Conservation (phyloP, 1,140 invertebrate species). For the Caenorhabditis briggsae region DNA sequence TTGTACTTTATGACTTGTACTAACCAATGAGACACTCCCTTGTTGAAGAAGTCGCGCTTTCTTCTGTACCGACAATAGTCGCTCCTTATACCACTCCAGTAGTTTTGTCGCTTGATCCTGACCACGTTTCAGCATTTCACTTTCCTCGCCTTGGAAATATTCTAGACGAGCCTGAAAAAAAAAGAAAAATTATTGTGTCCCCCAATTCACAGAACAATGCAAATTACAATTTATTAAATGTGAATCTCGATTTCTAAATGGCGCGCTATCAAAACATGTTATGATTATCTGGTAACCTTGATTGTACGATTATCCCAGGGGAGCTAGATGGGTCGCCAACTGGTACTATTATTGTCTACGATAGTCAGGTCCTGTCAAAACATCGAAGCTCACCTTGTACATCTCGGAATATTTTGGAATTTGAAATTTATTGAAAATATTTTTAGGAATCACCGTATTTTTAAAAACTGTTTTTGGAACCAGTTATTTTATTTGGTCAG, state of each 20-base stretch:
- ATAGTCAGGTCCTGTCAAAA: constrained; percentile 5
- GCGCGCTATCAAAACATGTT: constrained; percentile 23
- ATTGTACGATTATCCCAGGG: neutral
- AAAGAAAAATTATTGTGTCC: neutral
- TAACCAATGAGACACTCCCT: constrained; percentile 75
- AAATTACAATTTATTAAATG: neutral
- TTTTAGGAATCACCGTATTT: no score
- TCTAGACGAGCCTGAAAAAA: constrained; percentile 56
- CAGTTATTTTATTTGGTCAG: neutral
- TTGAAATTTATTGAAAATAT: neutral
- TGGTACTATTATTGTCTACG: constrained; percentile 23
- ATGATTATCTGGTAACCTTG: constrained; percentile 1
- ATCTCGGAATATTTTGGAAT: no score
- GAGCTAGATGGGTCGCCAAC: constrained; percentile 12
- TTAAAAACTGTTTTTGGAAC: no score
- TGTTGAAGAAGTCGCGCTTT: constrained; percentile 69
- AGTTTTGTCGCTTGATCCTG: constrained; percentile 49
- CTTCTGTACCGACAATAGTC: constrained; percentile 59
- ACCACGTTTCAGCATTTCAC: constrained; percentile 46
- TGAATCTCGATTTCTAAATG: neutral
- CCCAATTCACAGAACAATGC: neutral
- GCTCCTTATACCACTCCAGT: constrained; percentile 52
- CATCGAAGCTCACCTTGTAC: neutral
- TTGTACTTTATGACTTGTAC: neutral
- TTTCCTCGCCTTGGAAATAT: constrained; percentile 47